Evolutionary conservation across 2,888 invertebrate species (phyloP).

Genomic region (Dastarcus helophoroides): DNA sequence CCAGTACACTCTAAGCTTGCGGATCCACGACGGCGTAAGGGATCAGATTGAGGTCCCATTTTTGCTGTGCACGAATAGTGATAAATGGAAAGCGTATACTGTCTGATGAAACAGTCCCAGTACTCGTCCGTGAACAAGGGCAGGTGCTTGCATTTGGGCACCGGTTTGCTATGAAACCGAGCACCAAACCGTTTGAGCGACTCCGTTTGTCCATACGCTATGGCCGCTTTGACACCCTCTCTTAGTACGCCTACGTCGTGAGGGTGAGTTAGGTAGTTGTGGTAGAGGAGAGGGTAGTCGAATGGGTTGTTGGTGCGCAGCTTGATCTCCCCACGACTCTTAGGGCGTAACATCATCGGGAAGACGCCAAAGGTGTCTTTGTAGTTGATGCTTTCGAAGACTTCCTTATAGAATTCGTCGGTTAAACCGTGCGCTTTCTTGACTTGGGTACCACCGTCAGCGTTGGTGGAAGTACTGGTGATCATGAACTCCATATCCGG

Average conservation of each 20-base stretch:
- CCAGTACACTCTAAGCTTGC: slow-evolving; percentile 66
- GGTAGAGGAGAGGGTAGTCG: slow-evolving; percentile 77
- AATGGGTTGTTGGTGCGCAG: slow-evolving; percentile 47
- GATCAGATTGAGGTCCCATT: slow-evolving; percentile 70
- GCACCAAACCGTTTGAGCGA: slow-evolving; percentile 72
- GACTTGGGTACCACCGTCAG: slow-evolving; percentile 70
- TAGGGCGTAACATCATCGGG: slow-evolving; percentile 83
- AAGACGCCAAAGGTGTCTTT: slow-evolving; percentile 71
- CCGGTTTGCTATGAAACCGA: slow-evolving; percentile 57
- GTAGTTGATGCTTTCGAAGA: slow-evolving; percentile 59
- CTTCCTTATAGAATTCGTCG: slow-evolving; percentile 69
- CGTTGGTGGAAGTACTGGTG: slow-evolving; percentile 68
- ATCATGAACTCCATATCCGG: slow-evolving; percentile 88
- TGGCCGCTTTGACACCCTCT: slow-evolving; percentile 76
- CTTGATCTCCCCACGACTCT: slow-evolving; percentile 71
- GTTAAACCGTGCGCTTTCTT: slow-evolving; percentile 71
- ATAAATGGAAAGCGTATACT: slow-evolving; percentile 81
- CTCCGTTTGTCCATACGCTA: slow-evolving; percentile 68
- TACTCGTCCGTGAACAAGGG: slow-evolving; percentile 71
- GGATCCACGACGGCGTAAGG: slow-evolving; percentile 74
- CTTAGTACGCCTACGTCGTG: slow-evolving; percentile 72
- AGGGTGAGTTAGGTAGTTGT: slow-evolving; percentile 83
- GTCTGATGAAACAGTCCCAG: slow-evolving; percentile 73
- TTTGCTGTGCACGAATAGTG: slow-evolving; percentile 76
- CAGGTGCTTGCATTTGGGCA: slow-evolving; percentile 75